Evolutionary conservation across 2,888 invertebrate species (phyloP).

Genomic region (Yponomeuta plumbellus): DNA sequence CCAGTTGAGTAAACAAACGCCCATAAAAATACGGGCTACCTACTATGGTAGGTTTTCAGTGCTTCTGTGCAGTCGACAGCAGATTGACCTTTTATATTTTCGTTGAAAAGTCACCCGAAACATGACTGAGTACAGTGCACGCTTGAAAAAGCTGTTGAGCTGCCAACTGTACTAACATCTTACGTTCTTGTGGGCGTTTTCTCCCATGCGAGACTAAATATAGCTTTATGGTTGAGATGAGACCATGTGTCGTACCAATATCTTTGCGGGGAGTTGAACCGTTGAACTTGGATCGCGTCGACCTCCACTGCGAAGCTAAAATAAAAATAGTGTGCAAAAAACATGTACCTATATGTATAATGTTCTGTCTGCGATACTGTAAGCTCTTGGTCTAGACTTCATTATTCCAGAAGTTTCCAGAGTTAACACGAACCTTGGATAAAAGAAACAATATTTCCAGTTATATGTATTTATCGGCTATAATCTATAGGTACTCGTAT

Average conservation of each 20-base stretch:
- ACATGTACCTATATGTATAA: too few relatives aligned
- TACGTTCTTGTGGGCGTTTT: conserved; percentile 25
- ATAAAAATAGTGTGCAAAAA: conserved; percentile 42
- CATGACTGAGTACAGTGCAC: too few relatives aligned
- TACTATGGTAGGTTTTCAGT: background rate
- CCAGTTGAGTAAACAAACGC: conserved; percentile 16
- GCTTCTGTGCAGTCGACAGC: background rate
- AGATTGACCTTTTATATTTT: too few relatives aligned
- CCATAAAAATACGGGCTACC: background rate
- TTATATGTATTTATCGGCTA: too few relatives aligned
- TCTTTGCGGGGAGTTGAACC: conserved; percentile 60
- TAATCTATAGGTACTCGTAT: too few relatives aligned
- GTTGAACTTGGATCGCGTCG: conserved; percentile 60
- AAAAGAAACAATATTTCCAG: too few relatives aligned
- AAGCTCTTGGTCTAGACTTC: too few relatives aligned
- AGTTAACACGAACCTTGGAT: too few relatives aligned
- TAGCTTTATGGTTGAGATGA: background rate
- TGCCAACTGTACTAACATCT: background rate
- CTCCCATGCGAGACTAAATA: conserved; percentile 12
- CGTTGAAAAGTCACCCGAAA: too few relatives aligned
- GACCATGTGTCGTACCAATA: conserved; percentile 21
- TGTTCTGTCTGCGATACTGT: too few relatives aligned
- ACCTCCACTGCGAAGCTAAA: conserved; percentile 51
- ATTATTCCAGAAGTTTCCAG: too few relatives aligned
- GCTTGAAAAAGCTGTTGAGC: too few relatives aligned